These are phyloP conservation scores for Dascyllus trimaculatus DNA, from an alignment of 2,113 vertebrate genomes.

Conservation along the genomic window DNA sequence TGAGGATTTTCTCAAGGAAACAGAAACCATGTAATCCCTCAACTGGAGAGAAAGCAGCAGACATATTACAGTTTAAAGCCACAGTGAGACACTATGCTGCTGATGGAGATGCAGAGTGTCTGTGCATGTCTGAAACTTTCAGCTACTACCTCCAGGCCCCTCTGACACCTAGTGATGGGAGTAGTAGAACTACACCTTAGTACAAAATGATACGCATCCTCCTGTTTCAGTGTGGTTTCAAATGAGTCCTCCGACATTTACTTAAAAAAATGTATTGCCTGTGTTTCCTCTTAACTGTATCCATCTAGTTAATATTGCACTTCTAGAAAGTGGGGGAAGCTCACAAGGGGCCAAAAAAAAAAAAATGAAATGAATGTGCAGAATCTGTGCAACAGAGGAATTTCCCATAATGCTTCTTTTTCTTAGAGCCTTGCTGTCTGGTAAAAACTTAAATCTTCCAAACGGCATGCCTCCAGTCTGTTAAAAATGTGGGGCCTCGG, in stretches of 20 bases:
- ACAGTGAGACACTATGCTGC: not conserved
- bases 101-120: not conserved
- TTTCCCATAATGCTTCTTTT: not conserved
- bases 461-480: not conserved
- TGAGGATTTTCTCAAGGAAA: conserved; percentile 29
- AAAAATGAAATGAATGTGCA: not conserved
- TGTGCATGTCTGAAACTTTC: conserved; percentile 9
- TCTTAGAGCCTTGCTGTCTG: not conserved
- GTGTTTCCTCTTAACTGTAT: conserved; percentile 4
- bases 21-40: conserved; percentile 22
- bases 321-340: not conserved
- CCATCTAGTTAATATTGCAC: not conserved
- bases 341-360: not conserved
- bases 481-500: conserved; percentile 1
- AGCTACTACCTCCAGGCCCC: not conserved
- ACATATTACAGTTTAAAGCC: conserved; percentile 23
- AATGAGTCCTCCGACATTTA: conserved; percentile 7
- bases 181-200: not conserved
- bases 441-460: conserved; percentile 18
- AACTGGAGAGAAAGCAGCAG: conserved; percentile 15
- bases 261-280: not conserved
- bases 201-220: not conserved
- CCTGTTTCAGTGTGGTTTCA: not conserved
- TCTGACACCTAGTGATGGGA: not conserved
- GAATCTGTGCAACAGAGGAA: conserved; percentile 5